Base-by-base conservation (phyloP, 2,113 vertebrate genomes). In the Aegithalos caudatus region DNA sequence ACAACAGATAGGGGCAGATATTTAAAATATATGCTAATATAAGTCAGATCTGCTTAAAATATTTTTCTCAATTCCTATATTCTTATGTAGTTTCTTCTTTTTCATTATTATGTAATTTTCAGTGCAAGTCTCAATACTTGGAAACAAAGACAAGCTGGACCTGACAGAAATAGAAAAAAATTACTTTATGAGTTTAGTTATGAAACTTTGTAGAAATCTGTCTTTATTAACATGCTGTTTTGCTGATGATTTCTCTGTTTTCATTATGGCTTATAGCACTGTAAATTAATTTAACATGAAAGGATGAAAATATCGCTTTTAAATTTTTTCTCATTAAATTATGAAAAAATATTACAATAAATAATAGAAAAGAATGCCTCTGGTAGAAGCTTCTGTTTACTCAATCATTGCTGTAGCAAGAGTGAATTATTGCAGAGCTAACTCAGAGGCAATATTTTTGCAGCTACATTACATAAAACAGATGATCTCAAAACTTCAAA, bases 261-360 rank as follows among this genome's bases (percentile, higher is more conserved):
- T 98, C 97, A 96, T 97, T 97, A 95, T 96, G 89, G 96, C 95
- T 97, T 94, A 96, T 96, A 96, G 95, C 91, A 87, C 80, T 97
- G 87, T 97, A 98, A 98, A 98, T 98, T 98, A 97, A 98, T 98
- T 98, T 98, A 97, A 98, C 96, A 97, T 97, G 97, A 98, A 98
- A 98, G 96, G 94, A 97, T 98, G 96, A 97, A 97, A 98, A 97
- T 95, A 96, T 97, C 97, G 80, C 96, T 97, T 98, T 98, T 96
- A 94, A 98, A 98, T 97, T 97, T 80, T 95, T 98, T 98, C 96
- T 98, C 92, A 98, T 97, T 98, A 98, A 97, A 97, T 98, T 97
- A 96, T 96, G 83, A 94, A 84, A 97, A 98, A 98, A 97, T 80
- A 97, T 91, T 97, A 90, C 93, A 96, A 97, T 98, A 98, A 98